phyloP scores from a whole-genome alignment of 2,888 invertebrate species.

The Ornithoptera priamus region DNA sequence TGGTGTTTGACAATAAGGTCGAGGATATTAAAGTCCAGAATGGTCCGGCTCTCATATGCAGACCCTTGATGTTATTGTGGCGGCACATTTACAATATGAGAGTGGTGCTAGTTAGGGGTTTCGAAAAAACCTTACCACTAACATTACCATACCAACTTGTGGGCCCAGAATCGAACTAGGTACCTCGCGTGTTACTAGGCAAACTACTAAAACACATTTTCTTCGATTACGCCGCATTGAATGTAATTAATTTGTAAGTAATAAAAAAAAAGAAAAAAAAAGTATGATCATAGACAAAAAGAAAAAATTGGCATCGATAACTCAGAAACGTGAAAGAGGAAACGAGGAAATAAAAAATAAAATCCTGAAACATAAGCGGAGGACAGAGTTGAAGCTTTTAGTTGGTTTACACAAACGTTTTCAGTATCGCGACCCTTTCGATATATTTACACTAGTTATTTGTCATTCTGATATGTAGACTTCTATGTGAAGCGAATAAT shows the following conservation, averaged over 20 bases:
- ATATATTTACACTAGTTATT: conserved; percentile 53
- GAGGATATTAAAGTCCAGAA: no score
- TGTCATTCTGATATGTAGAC: conserved; percentile 73
- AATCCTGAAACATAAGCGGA: conserved; percentile 13
- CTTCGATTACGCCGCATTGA: conserved; percentile 17
- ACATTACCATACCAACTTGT: no score
- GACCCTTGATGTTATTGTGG: no score
- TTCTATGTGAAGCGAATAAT: conserved; percentile 40
- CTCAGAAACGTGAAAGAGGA: conserved; percentile 10
- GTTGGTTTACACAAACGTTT: no score
- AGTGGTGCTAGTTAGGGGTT: no score
- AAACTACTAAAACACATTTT: not conserved
- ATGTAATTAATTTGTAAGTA: conserved; percentile 24
- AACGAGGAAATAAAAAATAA: conserved; percentile 14
- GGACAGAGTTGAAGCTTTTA: not conserved
- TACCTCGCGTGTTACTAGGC: no score
- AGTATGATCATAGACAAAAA: conserved; percentile 22
- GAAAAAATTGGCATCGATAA: conserved; percentile 18
- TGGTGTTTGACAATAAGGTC: no score
- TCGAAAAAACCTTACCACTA: no score
- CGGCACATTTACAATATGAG: no score
- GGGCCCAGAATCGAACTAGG: no score
- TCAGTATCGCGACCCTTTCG: not conserved
- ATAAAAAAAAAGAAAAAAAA: conserved; percentile 12
- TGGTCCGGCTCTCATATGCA: no score